These are phyloP conservation scores for Drosophila peninsularis DNA, from an alignment of 2,888 invertebrate genomes.

Conservation along the genomic window DNA sequence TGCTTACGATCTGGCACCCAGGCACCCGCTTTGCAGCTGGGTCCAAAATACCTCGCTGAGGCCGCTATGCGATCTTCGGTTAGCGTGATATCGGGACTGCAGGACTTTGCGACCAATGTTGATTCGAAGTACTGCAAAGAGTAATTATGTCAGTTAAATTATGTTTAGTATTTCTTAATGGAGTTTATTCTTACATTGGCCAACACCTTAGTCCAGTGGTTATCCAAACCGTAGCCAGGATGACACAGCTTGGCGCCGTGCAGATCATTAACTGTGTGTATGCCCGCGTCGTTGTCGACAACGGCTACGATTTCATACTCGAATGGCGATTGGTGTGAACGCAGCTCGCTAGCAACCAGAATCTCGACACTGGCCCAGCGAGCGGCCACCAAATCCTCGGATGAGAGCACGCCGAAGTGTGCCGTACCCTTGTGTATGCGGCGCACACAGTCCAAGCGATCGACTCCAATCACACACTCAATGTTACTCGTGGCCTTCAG, in stretches of 20 bases:
- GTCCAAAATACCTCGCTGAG: constrained; percentile 90
- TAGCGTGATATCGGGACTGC: constrained; percentile 89
- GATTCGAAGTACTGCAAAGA: constrained; percentile 89
- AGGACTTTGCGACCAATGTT: constrained; percentile 89
- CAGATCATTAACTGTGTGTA: constrained; percentile 87
- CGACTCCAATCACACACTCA: constrained; percentile 89
- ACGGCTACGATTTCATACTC: constrained; percentile 89
- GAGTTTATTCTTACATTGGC: constrained; percentile 87
- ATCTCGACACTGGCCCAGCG: constrained; percentile 89
- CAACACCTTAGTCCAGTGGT: constrained; percentile 91
- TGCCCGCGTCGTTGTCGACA: constrained; percentile 87
- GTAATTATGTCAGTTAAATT: background rate
- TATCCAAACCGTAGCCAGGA: constrained; percentile 90
- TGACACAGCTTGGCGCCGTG: constrained; percentile 91
- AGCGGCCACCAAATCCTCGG: constrained; percentile 93
- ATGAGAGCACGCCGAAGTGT: constrained; percentile 93
- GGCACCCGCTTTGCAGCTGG: constrained; percentile 93
- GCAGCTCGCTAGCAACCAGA: constrained; percentile 89
- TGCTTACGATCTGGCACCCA: constrained; percentile 90
- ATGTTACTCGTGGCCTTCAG: constrained; percentile 87
- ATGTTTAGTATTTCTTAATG: background rate
- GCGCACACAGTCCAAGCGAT: constrained; percentile 93
- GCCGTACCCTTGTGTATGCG: constrained; percentile 91
- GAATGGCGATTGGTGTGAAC: constrained; percentile 86
- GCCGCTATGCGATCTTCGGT: constrained; percentile 91